Base-by-base conservation (phyloP, 64 coral and sea anemone species). In the Porites lutea region DNA sequence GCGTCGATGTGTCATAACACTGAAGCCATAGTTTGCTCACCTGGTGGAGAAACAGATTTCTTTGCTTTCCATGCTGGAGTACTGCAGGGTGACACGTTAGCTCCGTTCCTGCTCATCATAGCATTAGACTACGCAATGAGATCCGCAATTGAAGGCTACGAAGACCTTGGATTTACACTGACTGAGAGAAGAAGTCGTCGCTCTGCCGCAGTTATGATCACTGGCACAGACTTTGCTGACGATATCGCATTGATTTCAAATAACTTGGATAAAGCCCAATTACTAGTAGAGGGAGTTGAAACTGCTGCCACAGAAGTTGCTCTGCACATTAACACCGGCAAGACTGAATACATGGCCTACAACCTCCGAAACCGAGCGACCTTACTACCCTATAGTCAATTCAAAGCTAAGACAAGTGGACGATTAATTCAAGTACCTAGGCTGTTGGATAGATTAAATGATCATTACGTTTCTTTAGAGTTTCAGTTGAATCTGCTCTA, bases 161-260 rank as follows among this genome's bases (percentile, higher is more conserved):
- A n/a, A n/a, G n/a, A n/a, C n/a, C n/a, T n/a, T n/a, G n/a, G n/a
- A n/a, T n/a, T n/a, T n/a, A n/a, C n/a, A n/a, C n/a, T n/a, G n/a
- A n/a, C n/a, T n/a, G n/a, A n/a, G n/a, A n/a, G n/a, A n/a, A n/a
- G n/a, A n/a, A n/a, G n/a, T n/a, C n/a, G n/a, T n/a, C n/a, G n/a
- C n/a, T n/a, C n/a, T n/a, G n/a, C n/a, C n/a, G n/a, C n/a, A n/a
- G n/a, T n/a, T n/a, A n/a, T n/a, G n/a, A n/a, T n/a, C n/a, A n/a
- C n/a, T 14, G 89, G 71, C 62, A 58, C 57, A 23, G 73, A 77
- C 13, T 89, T 77, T 64, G 73, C 87, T 2, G 57, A 89, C 44
- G 87, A 89, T 48, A 61, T 90, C 14, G 89, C 89, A 47, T 49
- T 90, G 9, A 52, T 71, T 57, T 81, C 75, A 55, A 46, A 82